Conservation (phyloP, 2,888 invertebrate species). For the Eutolmus rufibarbis region DNA sequence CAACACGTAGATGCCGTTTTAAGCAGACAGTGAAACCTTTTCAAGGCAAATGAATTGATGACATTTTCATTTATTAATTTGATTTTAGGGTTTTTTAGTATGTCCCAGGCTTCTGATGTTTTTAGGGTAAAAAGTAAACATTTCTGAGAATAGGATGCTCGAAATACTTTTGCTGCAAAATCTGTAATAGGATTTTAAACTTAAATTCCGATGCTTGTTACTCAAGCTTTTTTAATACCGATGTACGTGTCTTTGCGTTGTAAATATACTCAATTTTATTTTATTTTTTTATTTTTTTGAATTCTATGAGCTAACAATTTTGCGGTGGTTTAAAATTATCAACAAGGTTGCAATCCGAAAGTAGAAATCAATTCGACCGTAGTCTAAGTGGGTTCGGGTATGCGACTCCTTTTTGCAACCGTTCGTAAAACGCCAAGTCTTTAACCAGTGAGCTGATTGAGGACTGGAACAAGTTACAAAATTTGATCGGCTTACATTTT, state of each 20-base stretch:
- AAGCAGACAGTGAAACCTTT: neutral
- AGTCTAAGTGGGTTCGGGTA: neutral
- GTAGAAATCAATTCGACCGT: neutral
- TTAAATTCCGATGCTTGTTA: too few species aligned
- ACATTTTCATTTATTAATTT: neutral
- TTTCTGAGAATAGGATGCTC: neutral
- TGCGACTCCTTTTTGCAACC: neutral
- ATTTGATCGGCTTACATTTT: constrained; percentile 40
- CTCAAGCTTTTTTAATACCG: too few species aligned
- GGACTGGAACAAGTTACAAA: constrained; percentile 6
- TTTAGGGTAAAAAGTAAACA: neutral
- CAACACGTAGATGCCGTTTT: neutral
- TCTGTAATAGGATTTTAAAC: neutral
- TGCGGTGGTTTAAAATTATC: too few species aligned
- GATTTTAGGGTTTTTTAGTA: neutral
- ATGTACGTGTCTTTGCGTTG: too few species aligned
- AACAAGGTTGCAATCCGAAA: too few species aligned
- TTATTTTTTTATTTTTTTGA: too few species aligned
- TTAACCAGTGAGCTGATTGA: constrained; percentile 16
- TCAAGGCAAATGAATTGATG: neutral
- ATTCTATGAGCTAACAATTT: neutral
- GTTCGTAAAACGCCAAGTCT: neutral
- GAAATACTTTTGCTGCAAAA: neutral
- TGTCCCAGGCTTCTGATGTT: neutral
- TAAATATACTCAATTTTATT: too few species aligned